Base-by-base conservation (phyloP, 2,888 invertebrate species). In the Tubulanus polymorphus region DNA sequence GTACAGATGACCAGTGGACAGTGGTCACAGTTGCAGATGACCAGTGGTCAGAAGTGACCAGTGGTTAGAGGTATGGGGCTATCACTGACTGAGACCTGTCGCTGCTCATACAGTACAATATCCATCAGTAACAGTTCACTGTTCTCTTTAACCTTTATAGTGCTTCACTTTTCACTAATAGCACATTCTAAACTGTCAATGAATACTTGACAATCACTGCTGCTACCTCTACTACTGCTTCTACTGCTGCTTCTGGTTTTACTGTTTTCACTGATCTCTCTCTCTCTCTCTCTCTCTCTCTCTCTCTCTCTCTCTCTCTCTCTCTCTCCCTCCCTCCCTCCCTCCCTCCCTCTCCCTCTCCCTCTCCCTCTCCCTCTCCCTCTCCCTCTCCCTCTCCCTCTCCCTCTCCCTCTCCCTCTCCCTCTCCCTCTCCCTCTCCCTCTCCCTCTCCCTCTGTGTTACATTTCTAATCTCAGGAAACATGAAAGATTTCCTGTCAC, bases 281-380 rank as follows among this genome's bases (percentile, higher is more conserved):
- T 48, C 51, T 58, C 54, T 49, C 46, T 49, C 49, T 41, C 53
- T 41, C 41, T 49, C 53, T 49, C 60, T 48, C 50, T 35, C 53
- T 53, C 59, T 32, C 52, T 37, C 51, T 47, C 57, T 27, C 47
- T 48, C 29, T 53, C 51, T 46, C 48, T 50, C 29, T 56, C 41
- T 15, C 46, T 29, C 32, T n/a, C 46, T 28, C 49, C 37, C 50
- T 47, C 51, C 47, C 37, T 32, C 47, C 60, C 57, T 49, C 51
- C 45, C 53, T 56, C 53, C 47, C 46, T 50, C 20, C 50, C 35
- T 35, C 30, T 53, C 49, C 28, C 35, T 29, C 28, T 45, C 32
- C 37, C 28, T 23, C 29, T 23, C 30, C 47, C 30, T 30, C 28
- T 32, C 32, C 51, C 41, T 48, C 37, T 29, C 46, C 47, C 46